These are phyloP conservation scores for Myathropa florea DNA, from an alignment of 2,888 invertebrate species.

Conservation along the genomic window DNA sequence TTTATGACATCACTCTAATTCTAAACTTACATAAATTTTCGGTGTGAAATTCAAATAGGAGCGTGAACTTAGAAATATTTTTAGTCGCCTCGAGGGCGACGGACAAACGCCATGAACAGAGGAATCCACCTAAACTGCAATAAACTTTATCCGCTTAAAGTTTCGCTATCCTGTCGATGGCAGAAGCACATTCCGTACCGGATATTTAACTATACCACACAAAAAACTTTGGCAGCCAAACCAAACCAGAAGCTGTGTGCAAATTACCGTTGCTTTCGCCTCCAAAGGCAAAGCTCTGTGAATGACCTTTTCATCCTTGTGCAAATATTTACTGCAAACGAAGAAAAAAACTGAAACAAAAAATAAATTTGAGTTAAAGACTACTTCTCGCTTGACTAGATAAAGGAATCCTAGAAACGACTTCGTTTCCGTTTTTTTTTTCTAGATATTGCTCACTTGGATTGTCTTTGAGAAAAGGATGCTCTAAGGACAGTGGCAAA, in stretches of 20 bases:
- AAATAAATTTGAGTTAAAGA: slow-evolving; percentile 41
- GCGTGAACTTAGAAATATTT: slow-evolving; percentile 9
- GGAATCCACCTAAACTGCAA: slow-evolving; percentile 28
- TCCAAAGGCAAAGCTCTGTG: background rate
- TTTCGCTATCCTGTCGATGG: slow-evolving; percentile 47
- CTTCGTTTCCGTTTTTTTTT: background rate
- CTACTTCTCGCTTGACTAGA: slow-evolving; percentile 52
- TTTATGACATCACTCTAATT: background rate
- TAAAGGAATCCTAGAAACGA: slow-evolving; percentile 44
- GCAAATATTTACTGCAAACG: background rate
- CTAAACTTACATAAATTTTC: background rate
- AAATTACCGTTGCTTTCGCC: slow-evolving; percentile 13
- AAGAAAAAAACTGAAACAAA: background rate
- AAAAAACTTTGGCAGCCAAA: slow-evolving; percentile 6
- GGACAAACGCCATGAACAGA: slow-evolving; percentile 17
- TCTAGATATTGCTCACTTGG: background rate
- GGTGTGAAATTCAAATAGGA: slow-evolving; percentile 27
- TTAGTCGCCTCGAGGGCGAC: slow-evolving; percentile 1
- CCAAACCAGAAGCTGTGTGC: slow-evolving; percentile 31
- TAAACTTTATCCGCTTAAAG: slow-evolving; percentile 40
- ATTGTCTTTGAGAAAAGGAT: background rate
- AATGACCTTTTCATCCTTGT: background rate
- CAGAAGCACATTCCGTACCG: slow-evolving; percentile 9
- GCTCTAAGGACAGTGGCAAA: background rate
- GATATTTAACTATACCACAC: slow-evolving; percentile 32